A percentile compares a stretch with the other conserved stretches of the same genome.
These are phyloP conservation scores for Microhierax caerulescens DNA, from an alignment of 2,797 vertebrate species.

Conservation along the genomic window DNA sequence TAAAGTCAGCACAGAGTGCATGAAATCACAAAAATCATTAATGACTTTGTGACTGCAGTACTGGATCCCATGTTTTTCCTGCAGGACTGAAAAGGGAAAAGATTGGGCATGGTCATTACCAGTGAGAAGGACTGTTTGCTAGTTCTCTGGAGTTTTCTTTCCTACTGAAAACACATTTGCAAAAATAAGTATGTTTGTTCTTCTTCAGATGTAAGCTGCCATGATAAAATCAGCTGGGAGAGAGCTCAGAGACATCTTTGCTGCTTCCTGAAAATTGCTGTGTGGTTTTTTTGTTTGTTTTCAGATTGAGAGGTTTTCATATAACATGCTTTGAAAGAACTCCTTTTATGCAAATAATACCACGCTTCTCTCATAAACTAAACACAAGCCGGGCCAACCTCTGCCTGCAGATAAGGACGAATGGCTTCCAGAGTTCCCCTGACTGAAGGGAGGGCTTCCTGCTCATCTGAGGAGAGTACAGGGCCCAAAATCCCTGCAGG, in stretches of 20 bases:
- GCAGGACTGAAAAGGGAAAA: not conserved
- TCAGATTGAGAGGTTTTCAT: not conserved
- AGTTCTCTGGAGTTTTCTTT: not conserved
- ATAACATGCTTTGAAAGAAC: constrained; percentile 5
- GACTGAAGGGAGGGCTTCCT: not conserved
- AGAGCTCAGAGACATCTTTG: not conserved
- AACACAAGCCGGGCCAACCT: not conserved
- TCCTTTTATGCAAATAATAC: constrained; percentile 31
- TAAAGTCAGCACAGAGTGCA: not conserved
- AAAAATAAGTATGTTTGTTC: constrained; percentile 21
- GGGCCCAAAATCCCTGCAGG: not conserved
- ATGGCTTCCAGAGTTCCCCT: not conserved
- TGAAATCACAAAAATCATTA: not conserved
- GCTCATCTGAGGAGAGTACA: not conserved
- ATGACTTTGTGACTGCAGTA: not conserved
- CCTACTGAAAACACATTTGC: not conserved
- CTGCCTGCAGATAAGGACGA: not conserved
- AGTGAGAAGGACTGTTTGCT: not conserved
- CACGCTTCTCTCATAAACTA: not conserved
- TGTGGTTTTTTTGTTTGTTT: not conserved
- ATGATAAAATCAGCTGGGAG: not conserved
- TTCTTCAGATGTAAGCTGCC: constrained; percentile 16
- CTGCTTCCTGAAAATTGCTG: constrained; percentile 24
- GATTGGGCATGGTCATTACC: not conserved
- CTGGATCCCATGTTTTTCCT: not conserved